A percentile compares a stretch with the other conserved stretches of the same genome.
Conservation (phyloP, 2,888 invertebrate species). For the Tortrix viridana region DNA sequence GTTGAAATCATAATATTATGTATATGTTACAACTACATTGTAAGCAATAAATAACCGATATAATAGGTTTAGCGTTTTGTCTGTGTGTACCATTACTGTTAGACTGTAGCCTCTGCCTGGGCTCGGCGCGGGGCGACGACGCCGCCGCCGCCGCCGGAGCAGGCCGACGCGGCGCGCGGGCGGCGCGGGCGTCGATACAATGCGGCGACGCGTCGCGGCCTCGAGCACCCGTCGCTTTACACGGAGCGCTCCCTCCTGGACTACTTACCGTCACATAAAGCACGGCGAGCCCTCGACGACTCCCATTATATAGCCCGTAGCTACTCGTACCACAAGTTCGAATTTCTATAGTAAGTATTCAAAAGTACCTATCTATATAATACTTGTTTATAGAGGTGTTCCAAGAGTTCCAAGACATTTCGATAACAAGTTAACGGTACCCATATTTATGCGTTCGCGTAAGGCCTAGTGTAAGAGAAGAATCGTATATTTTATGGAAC, state of each 20-base stretch:
- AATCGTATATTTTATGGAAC: conserved; percentile 20
- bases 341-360: conserved; percentile 28
- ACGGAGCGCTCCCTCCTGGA: conserved; percentile 7
- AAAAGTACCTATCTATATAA: conserved; percentile 16
- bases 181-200: too few species aligned
- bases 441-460: conserved; percentile 13
- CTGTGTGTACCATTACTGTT: conserved; percentile 9
- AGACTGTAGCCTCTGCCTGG: neutral
- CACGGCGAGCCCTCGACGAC: conserved; percentile 6
- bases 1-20: conserved; percentile 44
- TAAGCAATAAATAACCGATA: conserved; percentile 32
- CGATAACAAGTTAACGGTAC: conserved; percentile 22
- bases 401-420: conserved; percentile 8
- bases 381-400: conserved; percentile 28
- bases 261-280: conserved; percentile 11
- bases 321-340: conserved; percentile 16
- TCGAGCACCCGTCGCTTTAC: neutral
- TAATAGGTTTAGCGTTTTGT: conserved; percentile 21
- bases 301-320: conserved; percentile 12
- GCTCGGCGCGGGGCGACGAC: neutral
- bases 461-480: conserved; percentile 20
- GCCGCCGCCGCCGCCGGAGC: neutral
- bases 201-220: neutral
- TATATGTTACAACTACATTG: conserved; percentile 18
- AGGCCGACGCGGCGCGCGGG: neutral